Base-by-base conservation (phyloP, 1,140 invertebrate genomes). In the Calephelis nemesis region DNA sequence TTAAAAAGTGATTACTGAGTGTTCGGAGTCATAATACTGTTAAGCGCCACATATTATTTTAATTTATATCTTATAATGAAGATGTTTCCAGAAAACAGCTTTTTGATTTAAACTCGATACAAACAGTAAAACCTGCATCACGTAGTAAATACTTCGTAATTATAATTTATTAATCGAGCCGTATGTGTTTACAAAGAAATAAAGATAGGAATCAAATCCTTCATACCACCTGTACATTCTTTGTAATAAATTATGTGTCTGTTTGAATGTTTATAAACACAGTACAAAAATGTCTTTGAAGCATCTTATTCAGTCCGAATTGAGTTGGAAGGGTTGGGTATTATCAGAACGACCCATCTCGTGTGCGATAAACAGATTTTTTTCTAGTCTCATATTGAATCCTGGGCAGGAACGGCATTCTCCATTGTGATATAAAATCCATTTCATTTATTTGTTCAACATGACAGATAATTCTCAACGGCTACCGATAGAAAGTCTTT, bases 401-500 rank as follows among this genome's bases (percentile, higher is more conserved):
- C 78, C 69, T 70, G 74, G 76, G 78, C 74, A 75, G 77, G 75
- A 77, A 73, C 70, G 72, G 75, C 73, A 74, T 79, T 71, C 49
- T 74, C 82, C 73, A 87, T 91, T 90, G 82, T 88, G 72, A 81
- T 84, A 85, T 81, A 79, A 84, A 88, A 88, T 82, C 78, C 77
- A 73, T 79, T 74, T 82, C 88, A 91, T 90, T 87, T 88, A 88
- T 90, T 84, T 86, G 82, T 85, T 79, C 84, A 87, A 87, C 81
- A 85, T 76, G 79, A 84, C 82, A 84, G 81, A 88, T 88, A 87
- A 85, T 88, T 79, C 78, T 72, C 70, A 71, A 72, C 75, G 68
- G 85, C 89, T 90, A 88, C 87, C 81, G 84, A 88, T 90, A 76
- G 85, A 81, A 85, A 72, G 79, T 85, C 81, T 85, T 88, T 90